Evolutionary conservation across 1,140 invertebrate species (phyloP), one percentile per base, ranked within the genome.

Genomic region (Sminthurides bifidus): DNA sequence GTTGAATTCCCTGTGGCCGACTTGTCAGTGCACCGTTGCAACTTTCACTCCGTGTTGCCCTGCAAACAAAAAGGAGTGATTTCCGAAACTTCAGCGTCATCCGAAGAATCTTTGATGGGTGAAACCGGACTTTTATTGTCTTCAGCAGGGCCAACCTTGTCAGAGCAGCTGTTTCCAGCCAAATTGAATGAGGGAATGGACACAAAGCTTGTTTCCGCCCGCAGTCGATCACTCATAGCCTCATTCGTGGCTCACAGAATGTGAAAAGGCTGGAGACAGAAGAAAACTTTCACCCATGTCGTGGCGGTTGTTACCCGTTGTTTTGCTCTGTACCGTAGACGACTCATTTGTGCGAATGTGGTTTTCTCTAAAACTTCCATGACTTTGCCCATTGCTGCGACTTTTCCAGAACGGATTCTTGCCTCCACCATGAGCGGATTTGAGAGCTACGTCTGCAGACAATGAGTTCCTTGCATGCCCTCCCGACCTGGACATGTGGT

Each of bases 121-220:
- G n/a, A 15, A 14, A 12, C 33, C 10, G 10, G 21, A 12, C 41
- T 19, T 10, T 21, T 8, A 14, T 21, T 10, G 21, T 14, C 21
- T 21, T 44, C 21, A 21, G 21, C 41, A 40, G 19, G 15, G 23
- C 15, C 48, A 1, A 30, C 24, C 10, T 44, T 44, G 17, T 29
- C 31, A 15, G 40, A 21, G 35, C 23, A 26, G 26, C 15, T 31
- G 27, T 29, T 14, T 48, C 15, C 26, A 14, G 31, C 2, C 3
- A 14, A 31, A 4, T 6, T 33, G 8, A 33, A 50, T 24, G 31
- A 10, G 1, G 55, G 44, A 19, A 55, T 31, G 17, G 38, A 26
- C 31, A 63, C 56, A 31, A 63, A 60, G 31, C 50, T 58, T 14
- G 61, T 63, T 45, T 63, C 61, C 0, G 52, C 61, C 17, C 49